Base-by-base conservation (phyloP, 2,113 vertebrate species). In the Dromaius novaehollandiae region DNA sequence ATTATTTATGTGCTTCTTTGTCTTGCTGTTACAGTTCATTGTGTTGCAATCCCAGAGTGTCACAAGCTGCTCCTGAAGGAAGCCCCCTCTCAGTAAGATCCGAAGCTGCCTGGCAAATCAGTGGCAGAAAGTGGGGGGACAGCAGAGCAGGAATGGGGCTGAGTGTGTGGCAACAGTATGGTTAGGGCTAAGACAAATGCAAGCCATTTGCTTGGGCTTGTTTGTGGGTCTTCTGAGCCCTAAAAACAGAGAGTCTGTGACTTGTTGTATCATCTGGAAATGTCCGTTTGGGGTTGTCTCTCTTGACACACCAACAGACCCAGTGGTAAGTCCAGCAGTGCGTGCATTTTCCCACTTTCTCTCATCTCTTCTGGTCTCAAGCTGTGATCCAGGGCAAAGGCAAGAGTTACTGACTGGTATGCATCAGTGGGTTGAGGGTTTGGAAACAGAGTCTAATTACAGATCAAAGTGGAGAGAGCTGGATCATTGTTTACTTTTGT, bases 1-100 rank as follows among this genome's bases (percentile, higher is more conserved):
- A 86, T 83, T 92, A 93, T 89, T 81, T 48, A 79, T 93, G 82
- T 11, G 15, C 64, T 77, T 82, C 91, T 92, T 4, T 78, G 89
- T 95, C 86, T 92, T 13, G 42, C 73, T 89, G 63, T 95, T 86
- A 70, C 36, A 81, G 70, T 53, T 92, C 44, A 44, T 82, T 88
- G 44, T 76, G 73, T 51, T 97, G 83, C 88, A 70, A 28, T 95
- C 46, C 86, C 66, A 70, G 71, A 64, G 84, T 70, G 83, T 66
- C 88, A 82, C 83, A 78, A 70, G 61, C 82, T 87, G 40, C 58
- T 86, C 81, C 30, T 42, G 63, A 65, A 74, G 84, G 18, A 69
- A 10, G 24, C 60, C 89, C 12, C 88, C 13, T 63, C 73, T 84
- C 82, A 18, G 32, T 40, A 28, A 89, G 28, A 88, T 46, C 77